Percentiles rank a stretch among this genome's conserved stretches.
Conservation (phyloP, 1,140 invertebrate species). For the Zelostemma sp. region DNA sequence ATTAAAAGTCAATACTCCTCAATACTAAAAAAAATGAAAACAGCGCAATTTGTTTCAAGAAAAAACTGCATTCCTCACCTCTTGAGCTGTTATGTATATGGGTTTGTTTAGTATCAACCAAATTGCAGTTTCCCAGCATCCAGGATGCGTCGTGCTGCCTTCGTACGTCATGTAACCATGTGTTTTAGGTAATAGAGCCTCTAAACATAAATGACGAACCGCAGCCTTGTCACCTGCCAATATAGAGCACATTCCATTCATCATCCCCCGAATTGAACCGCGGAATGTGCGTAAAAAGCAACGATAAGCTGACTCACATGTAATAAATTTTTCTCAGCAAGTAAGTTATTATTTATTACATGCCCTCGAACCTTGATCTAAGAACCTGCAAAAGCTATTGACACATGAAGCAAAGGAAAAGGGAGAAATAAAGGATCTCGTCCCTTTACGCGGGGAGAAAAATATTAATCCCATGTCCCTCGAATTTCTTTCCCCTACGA, state of each 20-base stretch:
- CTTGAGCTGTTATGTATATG: conserved; percentile 93
- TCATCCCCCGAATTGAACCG: too few relatives aligned
- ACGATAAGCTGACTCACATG: too few relatives aligned
- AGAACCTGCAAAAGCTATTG: not conserved
- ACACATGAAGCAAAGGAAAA: not conserved
- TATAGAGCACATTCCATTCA: conserved; percentile 5
- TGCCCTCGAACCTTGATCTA: not conserved
- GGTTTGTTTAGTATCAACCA: conserved; percentile 98
- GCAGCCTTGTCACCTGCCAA: conserved; percentile 80
- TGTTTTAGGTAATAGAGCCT: conserved; percentile 87
- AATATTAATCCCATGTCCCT: not conserved
- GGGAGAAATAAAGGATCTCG: not conserved
- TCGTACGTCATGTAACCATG: conserved; percentile 97
- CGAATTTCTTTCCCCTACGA: not conserved
- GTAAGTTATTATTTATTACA: not conserved
- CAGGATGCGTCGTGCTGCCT: conserved; percentile 95
- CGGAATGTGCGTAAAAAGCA: too few relatives aligned
- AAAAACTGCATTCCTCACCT: conserved; percentile 80
- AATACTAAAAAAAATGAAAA: too few relatives aligned
- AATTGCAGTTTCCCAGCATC: conserved; percentile 92
- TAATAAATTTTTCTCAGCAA: too few relatives aligned
- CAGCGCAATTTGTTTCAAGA: too few relatives aligned
- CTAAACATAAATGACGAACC: conserved; percentile 87
- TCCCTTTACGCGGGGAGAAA: not conserved
- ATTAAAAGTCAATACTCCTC: too few relatives aligned